Conservation (phyloP, 2,113 vertebrate genomes). For the Columba livia region DNA sequence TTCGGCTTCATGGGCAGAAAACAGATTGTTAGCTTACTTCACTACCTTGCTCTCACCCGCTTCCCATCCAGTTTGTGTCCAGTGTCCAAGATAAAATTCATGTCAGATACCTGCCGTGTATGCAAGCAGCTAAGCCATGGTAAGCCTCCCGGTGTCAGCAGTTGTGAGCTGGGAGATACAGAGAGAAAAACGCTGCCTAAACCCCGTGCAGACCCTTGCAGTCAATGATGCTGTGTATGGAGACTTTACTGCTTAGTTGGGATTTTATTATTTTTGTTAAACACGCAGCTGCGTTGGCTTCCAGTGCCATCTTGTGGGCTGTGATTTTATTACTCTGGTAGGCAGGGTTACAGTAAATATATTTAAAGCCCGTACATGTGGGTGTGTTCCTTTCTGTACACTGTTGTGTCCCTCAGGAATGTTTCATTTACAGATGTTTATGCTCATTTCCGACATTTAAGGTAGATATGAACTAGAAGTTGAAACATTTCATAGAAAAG, state of each 20-base stretch:
- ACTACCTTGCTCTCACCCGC: accelerated
- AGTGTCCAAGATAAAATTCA: background rate
- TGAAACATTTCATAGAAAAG: background rate
- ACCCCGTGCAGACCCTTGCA: too few relatives aligned
- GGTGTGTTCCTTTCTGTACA: accelerated
- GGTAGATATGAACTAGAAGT: background rate
- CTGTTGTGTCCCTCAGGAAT: background rate
- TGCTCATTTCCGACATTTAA: background rate
- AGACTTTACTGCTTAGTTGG: accelerated
- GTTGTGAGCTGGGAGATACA: background rate
- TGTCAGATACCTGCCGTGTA: background rate
- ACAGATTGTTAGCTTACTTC: background rate
- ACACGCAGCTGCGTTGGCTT: background rate
- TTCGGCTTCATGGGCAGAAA: background rate
- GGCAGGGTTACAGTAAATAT: accelerated
- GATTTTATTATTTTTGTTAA: background rate
- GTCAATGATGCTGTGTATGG: accelerated
- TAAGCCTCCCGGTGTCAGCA: background rate
- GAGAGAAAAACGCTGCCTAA: background rate
- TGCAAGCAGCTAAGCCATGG: background rate
- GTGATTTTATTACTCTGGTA: accelerated
- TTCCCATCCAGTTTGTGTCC: background rate
- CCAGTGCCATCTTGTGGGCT: conserved; percentile 57
- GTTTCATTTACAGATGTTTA: background rate
- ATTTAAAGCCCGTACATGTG: accelerated